Evolutionary conservation across 2,797 vertebrate genomes (phyloP), one percentile per base, ranked within the genome.

Genomic region (Varecia variegata): DNA sequence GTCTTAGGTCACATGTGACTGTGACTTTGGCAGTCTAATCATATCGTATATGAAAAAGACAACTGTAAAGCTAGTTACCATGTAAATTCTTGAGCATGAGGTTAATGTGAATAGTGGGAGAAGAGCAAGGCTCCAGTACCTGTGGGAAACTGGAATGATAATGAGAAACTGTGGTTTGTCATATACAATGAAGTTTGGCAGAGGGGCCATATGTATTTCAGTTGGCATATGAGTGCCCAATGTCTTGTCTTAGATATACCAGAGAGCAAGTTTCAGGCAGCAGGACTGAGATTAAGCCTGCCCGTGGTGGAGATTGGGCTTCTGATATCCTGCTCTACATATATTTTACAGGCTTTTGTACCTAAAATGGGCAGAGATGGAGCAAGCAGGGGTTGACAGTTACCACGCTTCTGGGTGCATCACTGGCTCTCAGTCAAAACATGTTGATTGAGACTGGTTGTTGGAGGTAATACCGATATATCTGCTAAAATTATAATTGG

Each of bases 51-150:
- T 43, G 45, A 73, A 84, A 91, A 93, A 86, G 43, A 79, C 25
- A 18, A 60, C 50, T 89, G 32, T 71, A 76, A 97, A 93, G 35
- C 56, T 73, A 83, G 32, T 79, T 94, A 52, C 68, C 58, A 71
- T 58, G 27, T 58, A 94, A 93, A 82, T 79, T 95, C 21, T 92
- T 92, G 11, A 87, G 40, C 65, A 50, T 90, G 21, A 94, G 45
- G 54, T 92, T 92, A 95, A 90, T 90, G 52, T 84, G 90, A 83
- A 50, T 83, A 81, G 27, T 74, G 27, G 20, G 56, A 76, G 13
- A 32, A 43, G 58, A 80, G 27, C 74, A 81, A 85, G 79, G 58
- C 25, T 96, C 40, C 43, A 90, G 23, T 68, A 23, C 60, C 40
- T 77, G 4, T 23, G 35, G 30, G 13, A 32, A 80, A 32, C 18